Evolutionary conservation across 2,113 vertebrate species (phyloP).

Genomic region (Neogobius melanostomus): DNA sequence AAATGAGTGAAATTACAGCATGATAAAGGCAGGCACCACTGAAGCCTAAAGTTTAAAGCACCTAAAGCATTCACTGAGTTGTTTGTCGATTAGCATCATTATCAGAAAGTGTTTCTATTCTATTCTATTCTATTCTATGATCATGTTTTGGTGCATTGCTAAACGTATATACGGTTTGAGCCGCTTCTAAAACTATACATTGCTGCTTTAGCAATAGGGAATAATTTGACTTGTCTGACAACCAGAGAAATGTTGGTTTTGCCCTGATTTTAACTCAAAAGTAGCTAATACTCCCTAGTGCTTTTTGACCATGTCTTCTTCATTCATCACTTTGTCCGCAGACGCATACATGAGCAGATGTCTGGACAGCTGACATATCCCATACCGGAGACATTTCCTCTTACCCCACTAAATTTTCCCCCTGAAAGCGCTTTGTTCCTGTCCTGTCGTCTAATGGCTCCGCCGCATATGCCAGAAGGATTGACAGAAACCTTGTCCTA

Average conservation of each 20-base stretch:
- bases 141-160: too few species aligned
- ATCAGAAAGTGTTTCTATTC: too few species aligned
- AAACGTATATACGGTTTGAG: too few species aligned
- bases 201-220: too few species aligned
- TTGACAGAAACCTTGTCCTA: conserved; percentile 18
- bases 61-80: too few species aligned
- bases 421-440: conserved; percentile 45
- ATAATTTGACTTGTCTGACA: neutral
- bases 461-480: conserved; percentile 44
- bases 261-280: neutral
- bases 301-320: conserved; percentile 29
- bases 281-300: conserved; percentile 5
- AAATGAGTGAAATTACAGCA: too few species aligned
- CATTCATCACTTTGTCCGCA: conserved; percentile 17
- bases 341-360: conserved; percentile 33
- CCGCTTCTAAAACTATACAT: too few species aligned
- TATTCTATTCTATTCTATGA: too few species aligned
- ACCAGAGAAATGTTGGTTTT: neutral
- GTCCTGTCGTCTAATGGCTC: conserved; percentile 33
- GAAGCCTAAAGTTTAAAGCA: too few species aligned
- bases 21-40: too few species aligned
- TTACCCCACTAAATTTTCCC: conserved; percentile 30
- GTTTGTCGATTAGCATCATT: too few species aligned
- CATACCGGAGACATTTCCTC: conserved; percentile 43
- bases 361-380: conserved; percentile 54